phyloP scores from a whole-genome alignment of 2,113 vertebrate genomes.

The Podocnemis expansa region DNA sequence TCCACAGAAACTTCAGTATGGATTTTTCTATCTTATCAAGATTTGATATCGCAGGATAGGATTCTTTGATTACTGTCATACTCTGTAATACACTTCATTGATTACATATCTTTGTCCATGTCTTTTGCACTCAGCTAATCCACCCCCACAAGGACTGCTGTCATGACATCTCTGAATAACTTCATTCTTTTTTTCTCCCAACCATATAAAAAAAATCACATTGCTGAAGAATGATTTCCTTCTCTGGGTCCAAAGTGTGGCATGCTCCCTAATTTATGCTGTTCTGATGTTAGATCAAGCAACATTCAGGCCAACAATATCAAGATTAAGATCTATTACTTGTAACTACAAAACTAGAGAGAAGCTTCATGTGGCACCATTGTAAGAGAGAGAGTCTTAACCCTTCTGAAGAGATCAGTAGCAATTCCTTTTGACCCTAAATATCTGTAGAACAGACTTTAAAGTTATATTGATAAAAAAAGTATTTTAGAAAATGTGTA shows the following conservation, averaged over 20 bases:
- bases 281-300: neutral
- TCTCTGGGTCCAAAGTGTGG: neutral
- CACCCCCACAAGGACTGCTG: too few relatives aligned
- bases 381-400: neutral
- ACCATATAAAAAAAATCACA: neutral
- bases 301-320: neutral
- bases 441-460: neutral
- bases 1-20: neutral
- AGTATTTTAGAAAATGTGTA: neutral
- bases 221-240: neutral
- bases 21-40: neutral
- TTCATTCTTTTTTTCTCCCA: neutral
- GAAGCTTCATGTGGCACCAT: neutral
- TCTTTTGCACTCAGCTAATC: neutral
- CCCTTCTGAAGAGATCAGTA: neutral
- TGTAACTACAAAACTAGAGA: neutral
- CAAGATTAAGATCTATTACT: neutral
- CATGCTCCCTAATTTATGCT: neutral
- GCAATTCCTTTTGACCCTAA: neutral
- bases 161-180: neutral
- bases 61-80: neutral
- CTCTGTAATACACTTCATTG: neutral
- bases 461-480: neutral
- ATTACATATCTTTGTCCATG: neutral
- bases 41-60: neutral